Evolutionary conservation across 2,888 invertebrate genomes (phyloP).

Genomic region (Andrena fulva): DNA sequence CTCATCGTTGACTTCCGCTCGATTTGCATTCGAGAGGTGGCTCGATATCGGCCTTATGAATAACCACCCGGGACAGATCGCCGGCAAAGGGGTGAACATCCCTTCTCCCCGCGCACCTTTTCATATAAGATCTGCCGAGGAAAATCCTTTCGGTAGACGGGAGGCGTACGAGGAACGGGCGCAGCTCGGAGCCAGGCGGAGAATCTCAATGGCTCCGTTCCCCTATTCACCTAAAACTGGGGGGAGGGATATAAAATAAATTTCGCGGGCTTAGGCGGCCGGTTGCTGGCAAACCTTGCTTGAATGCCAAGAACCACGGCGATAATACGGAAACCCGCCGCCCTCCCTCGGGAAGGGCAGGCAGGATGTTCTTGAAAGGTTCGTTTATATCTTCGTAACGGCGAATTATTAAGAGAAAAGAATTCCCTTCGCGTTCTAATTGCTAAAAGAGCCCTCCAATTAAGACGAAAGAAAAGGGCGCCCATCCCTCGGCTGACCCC

Average conservation of each 20-base stretch:
- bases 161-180: constrained; percentile 13
- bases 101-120: constrained; percentile 43
- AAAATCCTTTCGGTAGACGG: constrained; percentile 54
- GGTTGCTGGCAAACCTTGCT: constrained; percentile 25
- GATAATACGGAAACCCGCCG: constrained; percentile 29
- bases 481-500: background rate
- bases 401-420: constrained; percentile 61
- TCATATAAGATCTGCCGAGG: constrained; percentile 59
- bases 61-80: constrained; percentile 63
- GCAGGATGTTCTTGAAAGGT: constrained; percentile 54
- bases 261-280: constrained; percentile 54
- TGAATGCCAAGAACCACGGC: constrained; percentile 50
- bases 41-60: constrained; percentile 71
- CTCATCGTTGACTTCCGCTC: constrained; percentile 70
- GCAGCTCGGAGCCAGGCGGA: constrained; percentile 21
- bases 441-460: constrained; percentile 60
- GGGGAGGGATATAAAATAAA: constrained; percentile 63
- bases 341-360: background rate
- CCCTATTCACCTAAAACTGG: constrained; percentile 62
- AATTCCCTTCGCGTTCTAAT: constrained; percentile 56
- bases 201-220: constrained; percentile 54
- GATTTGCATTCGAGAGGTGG: constrained; percentile 67
- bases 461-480: constrained; percentile 45
- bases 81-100: constrained; percentile 52
- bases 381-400: constrained; percentile 60